phyloP scores from a whole-genome alignment of 2,888 invertebrate species.

The Himalopsyche anomala region DNA sequence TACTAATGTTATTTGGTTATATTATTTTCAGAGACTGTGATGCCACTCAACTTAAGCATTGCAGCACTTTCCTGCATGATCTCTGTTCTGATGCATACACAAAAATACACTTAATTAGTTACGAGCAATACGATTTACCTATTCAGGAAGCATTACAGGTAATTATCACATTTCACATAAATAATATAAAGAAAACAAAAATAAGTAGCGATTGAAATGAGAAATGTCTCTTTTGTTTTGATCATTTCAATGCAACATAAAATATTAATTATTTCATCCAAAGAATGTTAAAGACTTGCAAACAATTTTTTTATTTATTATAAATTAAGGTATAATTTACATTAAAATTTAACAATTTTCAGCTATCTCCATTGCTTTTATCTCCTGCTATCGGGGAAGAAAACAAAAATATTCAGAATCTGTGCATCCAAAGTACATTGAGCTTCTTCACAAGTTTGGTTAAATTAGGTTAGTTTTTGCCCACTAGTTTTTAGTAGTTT shows the following conservation, averaged over 20 bases:
- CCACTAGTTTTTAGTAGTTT: background rate
- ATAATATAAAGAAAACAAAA: too few relatives aligned
- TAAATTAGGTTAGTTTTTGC: constrained; percentile 47
- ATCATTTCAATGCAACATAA: too few relatives aligned
- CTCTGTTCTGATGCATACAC: constrained; percentile 71
- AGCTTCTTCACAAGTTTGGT: constrained; percentile 39
- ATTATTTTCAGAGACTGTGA: constrained; percentile 71
- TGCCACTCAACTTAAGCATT: constrained; percentile 72
- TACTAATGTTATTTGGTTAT: background rate
- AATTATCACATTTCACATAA: background rate
- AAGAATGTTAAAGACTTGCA: background rate
- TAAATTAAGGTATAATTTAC: background rate
- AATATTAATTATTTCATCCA: too few relatives aligned
- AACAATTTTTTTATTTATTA: background rate
- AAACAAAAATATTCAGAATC: constrained; percentile 45
- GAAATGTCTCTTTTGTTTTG: too few relatives aligned
- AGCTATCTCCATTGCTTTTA: constrained; percentile 44
- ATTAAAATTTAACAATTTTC: background rate
- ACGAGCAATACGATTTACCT: constrained; percentile 70
- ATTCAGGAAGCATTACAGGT: constrained; percentile 72
- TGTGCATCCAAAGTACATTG: constrained; percentile 56
- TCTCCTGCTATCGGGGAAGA: constrained; percentile 53
- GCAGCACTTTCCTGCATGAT: constrained; percentile 74
- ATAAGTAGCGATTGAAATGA: too few relatives aligned
- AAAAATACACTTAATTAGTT: constrained; percentile 70